These are phyloP conservation scores for Anabas testudineus DNA, from an alignment of 2,797 vertebrate species.

Conservation along the genomic window DNA sequence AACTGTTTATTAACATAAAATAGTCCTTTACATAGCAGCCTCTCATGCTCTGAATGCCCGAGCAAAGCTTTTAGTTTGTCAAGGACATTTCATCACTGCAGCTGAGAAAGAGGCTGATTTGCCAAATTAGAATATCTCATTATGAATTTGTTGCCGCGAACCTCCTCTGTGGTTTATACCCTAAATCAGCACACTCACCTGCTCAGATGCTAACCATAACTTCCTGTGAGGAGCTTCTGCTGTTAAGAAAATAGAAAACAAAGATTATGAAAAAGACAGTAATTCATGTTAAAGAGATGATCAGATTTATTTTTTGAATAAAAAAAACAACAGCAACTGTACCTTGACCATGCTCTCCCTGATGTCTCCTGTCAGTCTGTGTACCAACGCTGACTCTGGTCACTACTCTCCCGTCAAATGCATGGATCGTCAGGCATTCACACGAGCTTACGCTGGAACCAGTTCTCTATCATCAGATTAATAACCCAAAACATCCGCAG, in stretches of 20 bases:
- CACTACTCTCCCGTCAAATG: constrained; percentile 39
- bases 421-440: constrained; percentile 31
- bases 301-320: constrained; percentile 15
- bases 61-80: constrained; percentile 35
- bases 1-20: constrained; percentile 42
- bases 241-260: constrained; percentile 1
- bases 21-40: constrained; percentile 24
- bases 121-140: constrained; percentile 20
- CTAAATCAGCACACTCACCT: not conserved
- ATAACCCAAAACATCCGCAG: constrained; percentile 1
- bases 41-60: constrained; percentile 16
- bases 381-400: constrained; percentile 24
- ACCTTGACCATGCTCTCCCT: constrained; percentile 8
- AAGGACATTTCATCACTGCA: constrained; percentile 33
- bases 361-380: constrained; percentile 22
- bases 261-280: constrained; percentile 24
- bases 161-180: constrained; percentile 18
- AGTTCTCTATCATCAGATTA: constrained; percentile 19
- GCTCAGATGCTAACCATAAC: not conserved
- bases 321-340: constrained; percentile 4
- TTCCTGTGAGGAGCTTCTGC: constrained; percentile 8
- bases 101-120: constrained; percentile 4
- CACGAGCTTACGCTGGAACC: constrained; percentile 15
- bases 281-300: constrained; percentile 24
- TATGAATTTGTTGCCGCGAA: constrained; percentile 6